Evolutionary conservation across 2,113 vertebrate genomes (phyloP).

Genomic region (Pogonocichla stellata): DNA sequence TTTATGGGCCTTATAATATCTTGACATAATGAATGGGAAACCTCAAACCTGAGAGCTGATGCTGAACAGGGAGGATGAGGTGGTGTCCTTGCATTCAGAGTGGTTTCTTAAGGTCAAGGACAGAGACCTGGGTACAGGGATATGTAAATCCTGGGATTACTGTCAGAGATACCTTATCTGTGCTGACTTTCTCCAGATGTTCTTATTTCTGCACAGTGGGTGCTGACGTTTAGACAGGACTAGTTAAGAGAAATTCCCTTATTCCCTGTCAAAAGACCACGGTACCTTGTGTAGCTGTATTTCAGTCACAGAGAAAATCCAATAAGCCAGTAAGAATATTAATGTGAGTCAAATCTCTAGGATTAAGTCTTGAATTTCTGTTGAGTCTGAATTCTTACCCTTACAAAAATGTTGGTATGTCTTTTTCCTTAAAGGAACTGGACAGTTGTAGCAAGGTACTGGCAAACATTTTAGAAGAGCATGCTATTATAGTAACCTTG

Average conservation of each 20-base stretch:
- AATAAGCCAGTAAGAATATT: neutral
- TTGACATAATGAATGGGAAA: neutral
- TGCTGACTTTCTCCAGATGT: neutral
- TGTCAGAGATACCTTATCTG: neutral
- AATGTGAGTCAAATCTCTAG: neutral
- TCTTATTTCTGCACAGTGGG: neutral
- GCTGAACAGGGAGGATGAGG: neutral
- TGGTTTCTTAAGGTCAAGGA: neutral
- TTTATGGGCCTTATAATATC: neutral
- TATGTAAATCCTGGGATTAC: neutral
- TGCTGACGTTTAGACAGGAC: neutral
- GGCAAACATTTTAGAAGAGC: neutral
- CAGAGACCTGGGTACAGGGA: neutral
- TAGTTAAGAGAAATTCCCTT: neutral
- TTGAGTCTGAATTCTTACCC: neutral
- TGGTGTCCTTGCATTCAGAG: neutral
- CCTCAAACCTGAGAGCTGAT: neutral
- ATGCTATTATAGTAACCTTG: neutral
- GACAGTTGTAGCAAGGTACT: neutral
- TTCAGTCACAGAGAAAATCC: neutral
- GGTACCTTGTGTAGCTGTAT: neutral
- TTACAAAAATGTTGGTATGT: neutral
- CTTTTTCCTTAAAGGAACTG: neutral
- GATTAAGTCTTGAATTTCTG: neutral
- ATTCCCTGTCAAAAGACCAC: neutral